Percentiles rank a stretch among this genome's conserved stretches.
These are phyloP conservation scores for Muscicapa adusta DNA, from an alignment of 2,113 vertebrate genomes.

Conservation along the genomic window DNA sequence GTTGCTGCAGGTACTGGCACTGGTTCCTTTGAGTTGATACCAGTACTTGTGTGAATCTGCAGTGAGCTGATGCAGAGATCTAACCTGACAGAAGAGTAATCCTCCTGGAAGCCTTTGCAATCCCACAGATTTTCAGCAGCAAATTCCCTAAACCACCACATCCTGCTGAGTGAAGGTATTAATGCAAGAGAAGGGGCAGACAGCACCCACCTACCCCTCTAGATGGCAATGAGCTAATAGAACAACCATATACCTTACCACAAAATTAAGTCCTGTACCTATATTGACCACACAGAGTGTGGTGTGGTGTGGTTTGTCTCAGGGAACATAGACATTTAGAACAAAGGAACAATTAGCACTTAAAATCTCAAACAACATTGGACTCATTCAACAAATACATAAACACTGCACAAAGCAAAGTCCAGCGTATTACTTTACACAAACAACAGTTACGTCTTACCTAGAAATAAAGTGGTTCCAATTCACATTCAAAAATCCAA, in stretches of 20 bases:
- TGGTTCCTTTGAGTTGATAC: neutral
- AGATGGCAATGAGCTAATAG: neutral
- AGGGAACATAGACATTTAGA: neutral
- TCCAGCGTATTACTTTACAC: neutral
- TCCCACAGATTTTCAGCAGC: neutral
- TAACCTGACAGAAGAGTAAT: neutral
- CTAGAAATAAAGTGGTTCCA: conserved; percentile 37
- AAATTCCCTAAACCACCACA: neutral
- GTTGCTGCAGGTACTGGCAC: neutral
- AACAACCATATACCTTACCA: neutral
- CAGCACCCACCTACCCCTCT: neutral
- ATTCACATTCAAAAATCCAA: conserved; percentile 50
- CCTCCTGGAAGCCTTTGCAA: neutral
- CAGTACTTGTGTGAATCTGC: neutral
- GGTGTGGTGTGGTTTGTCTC: neutral
- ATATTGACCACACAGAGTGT: neutral
- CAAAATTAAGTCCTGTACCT: neutral
- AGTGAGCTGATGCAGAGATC: neutral
- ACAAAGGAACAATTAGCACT: neutral
- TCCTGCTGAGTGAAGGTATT: neutral
- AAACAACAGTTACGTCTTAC: conserved; percentile 30
- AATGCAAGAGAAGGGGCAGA: neutral
- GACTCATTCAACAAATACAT: neutral
- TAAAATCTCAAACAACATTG: neutral
- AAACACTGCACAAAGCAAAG: neutral